phyloP scores from a whole-genome alignment of 2,888 invertebrate species.

The Drosophila prostipennis region DNA sequence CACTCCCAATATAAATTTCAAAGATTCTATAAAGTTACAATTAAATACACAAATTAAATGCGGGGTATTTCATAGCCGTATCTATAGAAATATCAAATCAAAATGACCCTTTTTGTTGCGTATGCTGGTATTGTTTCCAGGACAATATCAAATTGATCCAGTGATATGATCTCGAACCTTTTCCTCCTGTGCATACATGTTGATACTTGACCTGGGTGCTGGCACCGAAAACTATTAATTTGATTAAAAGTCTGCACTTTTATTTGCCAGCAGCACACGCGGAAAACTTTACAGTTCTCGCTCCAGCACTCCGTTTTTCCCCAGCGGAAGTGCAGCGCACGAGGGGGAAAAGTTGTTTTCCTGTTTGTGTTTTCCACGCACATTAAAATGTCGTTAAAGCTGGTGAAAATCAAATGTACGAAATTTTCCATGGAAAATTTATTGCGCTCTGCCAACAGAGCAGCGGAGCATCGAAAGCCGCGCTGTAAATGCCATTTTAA shows the following conservation, averaged over 20 bases:
- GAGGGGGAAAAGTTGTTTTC: conserved; percentile 27
- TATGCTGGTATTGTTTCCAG: background rate
- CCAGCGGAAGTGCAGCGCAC: conserved; percentile 33
- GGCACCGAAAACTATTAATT: conserved; percentile 66
- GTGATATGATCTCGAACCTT: background rate
- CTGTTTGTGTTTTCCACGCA: conserved; percentile 62
- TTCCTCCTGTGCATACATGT: conserved; percentile 21
- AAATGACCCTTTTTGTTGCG: too few relatives aligned
- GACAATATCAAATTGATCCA: background rate
- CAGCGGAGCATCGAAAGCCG: conserved; percentile 28
- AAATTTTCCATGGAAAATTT: conserved; percentile 72
- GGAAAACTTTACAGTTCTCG: conserved; percentile 39
- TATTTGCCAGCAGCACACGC: conserved; percentile 61
- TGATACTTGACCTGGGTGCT: conserved; percentile 30
- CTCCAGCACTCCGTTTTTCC: background rate
- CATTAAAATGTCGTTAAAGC: conserved; percentile 81
- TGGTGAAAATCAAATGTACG: conserved; percentile 75
- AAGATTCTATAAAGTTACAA: too few relatives aligned
- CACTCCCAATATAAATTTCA: too few relatives aligned
- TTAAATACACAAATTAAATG: too few relatives aligned
- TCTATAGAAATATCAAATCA: too few relatives aligned
- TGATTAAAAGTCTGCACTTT: conserved; percentile 74
- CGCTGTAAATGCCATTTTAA: conserved; percentile 54
- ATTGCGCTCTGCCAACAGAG: conserved; percentile 49
- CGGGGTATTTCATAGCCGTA: too few relatives aligned